Percentiles rank a stretch among this genome's conserved stretches.
Conservation (phyloP, 2,113 vertebrate species). For the Phylloscopus trochiloides region DNA sequence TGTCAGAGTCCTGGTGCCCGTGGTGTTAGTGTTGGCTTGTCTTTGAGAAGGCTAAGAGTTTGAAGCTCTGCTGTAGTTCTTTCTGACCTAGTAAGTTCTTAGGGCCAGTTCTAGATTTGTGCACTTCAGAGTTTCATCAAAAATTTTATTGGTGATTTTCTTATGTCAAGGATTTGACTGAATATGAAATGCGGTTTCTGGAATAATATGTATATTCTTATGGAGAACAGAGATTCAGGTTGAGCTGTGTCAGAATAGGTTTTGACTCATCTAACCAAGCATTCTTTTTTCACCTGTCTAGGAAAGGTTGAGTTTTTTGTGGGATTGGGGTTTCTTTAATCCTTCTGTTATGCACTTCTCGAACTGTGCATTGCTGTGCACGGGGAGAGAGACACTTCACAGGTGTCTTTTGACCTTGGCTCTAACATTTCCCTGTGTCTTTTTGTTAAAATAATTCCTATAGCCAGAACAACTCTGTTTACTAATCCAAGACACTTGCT, state of each 20-base stretch:
- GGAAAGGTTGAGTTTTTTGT: not conserved
- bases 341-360: not conserved
- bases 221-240: not conserved
- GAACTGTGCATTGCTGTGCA: accelerated
- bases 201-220: not conserved
- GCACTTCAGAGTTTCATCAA: not conserved
- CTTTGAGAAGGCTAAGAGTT: not conserved
- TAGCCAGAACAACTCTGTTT: not conserved
- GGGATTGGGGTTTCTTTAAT: not conserved
- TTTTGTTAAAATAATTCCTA: not conserved
- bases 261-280: not conserved
- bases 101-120: not conserved
- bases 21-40: not conserved
- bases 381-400: not conserved
- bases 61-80: not conserved
- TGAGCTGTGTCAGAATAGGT: not conserved
- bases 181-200: not conserved
- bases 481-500: not conserved
- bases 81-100: not conserved
- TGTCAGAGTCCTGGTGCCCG: not conserved
- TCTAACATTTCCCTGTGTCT: not conserved
- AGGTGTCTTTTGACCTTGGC: not conserved
- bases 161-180: not conserved
- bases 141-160: not conserved
- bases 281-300: not conserved